Evolutionary conservation across 64 coral and sea anemone species (phyloP).

Genomic region (Acropora yongei): DNA sequence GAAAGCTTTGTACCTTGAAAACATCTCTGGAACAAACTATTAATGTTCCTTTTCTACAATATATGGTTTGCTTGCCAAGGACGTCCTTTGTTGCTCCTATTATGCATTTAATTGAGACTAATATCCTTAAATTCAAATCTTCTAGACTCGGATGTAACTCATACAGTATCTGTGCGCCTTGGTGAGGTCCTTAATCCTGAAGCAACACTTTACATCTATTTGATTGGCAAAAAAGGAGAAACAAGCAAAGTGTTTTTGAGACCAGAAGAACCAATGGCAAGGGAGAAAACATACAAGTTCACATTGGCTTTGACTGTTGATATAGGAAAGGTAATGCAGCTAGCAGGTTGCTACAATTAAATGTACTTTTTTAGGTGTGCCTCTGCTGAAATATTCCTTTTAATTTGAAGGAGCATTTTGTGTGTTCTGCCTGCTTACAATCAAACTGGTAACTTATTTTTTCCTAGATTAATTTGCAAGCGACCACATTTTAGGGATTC

Average conservation of each 20-base stretch:
- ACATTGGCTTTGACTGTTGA: conserved; percentile 72
- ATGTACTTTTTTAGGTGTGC: no score
- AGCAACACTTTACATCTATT: conserved; percentile 62
- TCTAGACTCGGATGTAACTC: conserved; percentile 57
- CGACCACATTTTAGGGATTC: no score
- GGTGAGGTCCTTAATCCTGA: conserved; percentile 67
- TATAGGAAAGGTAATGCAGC: conserved; percentile 54
- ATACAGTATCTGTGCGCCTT: conserved; percentile 67
- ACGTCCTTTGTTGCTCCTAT: no score
- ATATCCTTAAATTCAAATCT: background rate
- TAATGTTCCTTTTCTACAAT: no score
- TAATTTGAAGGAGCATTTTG: background rate
- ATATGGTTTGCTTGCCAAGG: no score
- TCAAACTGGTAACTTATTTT: no score
- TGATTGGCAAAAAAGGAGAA: conserved; percentile 64
- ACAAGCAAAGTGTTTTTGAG: conserved; percentile 65
- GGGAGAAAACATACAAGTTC: conserved; percentile 71
- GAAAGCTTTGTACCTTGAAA: no score
- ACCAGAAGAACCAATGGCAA: conserved; percentile 62
- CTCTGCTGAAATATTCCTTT: background rate
- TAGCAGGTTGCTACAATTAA: background rate
- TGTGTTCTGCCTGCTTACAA: no score
- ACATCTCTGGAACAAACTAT: no score
- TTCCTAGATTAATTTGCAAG: no score
- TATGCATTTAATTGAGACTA: background rate